Evolutionary conservation across 2,797 vertebrate species (phyloP).

Genomic region (Esox lucius): DNA sequence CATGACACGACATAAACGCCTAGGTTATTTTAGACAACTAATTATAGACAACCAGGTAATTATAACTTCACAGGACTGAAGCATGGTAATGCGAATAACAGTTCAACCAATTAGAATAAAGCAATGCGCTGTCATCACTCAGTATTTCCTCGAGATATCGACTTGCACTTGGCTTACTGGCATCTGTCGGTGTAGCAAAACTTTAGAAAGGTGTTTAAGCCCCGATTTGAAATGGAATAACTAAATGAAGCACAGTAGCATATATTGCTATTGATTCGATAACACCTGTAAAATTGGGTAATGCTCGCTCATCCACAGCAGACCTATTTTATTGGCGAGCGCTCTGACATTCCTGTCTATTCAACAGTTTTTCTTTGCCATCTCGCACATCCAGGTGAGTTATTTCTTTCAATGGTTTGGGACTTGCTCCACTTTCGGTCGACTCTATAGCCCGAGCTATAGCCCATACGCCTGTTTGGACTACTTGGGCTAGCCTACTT

Average conservation of each 20-base stretch:
- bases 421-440: not conserved
- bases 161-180: not conserved
- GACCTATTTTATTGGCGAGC: not conserved
- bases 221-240: not conserved
- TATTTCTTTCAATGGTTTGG: not conserved
- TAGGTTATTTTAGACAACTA: too few species aligned
- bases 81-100: not conserved
- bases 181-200: constrained; percentile 10
- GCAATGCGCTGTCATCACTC: not conserved
- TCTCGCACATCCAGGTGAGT: constrained; percentile 16
- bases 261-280: not conserved
- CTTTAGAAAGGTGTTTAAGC: not conserved
- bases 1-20: not conserved
- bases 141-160: not conserved
- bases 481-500: not conserved
- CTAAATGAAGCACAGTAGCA: not conserved
- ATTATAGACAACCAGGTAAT: constrained; percentile 1
- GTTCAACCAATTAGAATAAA: not conserved
- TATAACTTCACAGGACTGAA: not conserved
- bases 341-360: constrained; percentile 7
- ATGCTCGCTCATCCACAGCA: not conserved
- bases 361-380: constrained; percentile 1
- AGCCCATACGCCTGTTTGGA: not conserved
- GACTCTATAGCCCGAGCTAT: not conserved
- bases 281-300: not conserved